phyloP scores from a whole-genome alignment of 2,888 invertebrate genomes.

The Nomada lathburiana region DNA sequence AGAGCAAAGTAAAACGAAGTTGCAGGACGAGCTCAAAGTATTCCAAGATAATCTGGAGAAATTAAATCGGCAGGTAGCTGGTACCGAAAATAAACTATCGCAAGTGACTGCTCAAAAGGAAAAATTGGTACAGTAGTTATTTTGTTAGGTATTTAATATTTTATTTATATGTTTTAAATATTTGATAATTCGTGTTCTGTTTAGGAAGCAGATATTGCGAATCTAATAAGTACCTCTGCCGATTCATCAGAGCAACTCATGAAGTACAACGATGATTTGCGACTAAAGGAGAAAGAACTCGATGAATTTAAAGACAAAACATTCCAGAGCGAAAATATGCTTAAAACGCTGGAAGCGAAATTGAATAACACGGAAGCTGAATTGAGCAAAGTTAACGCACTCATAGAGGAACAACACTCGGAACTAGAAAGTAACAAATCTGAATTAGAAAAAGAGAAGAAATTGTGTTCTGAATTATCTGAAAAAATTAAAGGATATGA shows the following conservation, averaged over 20 bases:
- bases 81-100: constrained; percentile 86
- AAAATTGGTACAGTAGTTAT: constrained; percentile 83
- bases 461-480: constrained; percentile 61
- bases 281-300: constrained; percentile 81
- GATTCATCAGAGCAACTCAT: constrained; percentile 85
- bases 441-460: constrained; percentile 66
- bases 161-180: background rate
- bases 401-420: constrained; percentile 64
- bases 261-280: constrained; percentile 82
- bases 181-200: constrained; percentile 21
- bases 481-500: constrained; percentile 62
- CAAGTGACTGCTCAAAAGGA: constrained; percentile 87
- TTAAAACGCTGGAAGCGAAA: constrained; percentile 72
- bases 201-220: constrained; percentile 86
- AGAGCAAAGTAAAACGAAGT: constrained; percentile 78
- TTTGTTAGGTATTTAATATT: background rate
- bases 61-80: constrained; percentile 86
- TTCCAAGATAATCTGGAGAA: constrained; percentile 82
- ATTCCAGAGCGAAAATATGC: constrained; percentile 70
- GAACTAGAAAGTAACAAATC: constrained; percentile 70
- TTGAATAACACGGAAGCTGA: constrained; percentile 65
- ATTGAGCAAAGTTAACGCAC: constrained; percentile 61
- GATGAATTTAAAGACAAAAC: constrained; percentile 69
- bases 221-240: constrained; percentile 87
- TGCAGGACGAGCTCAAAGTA: constrained; percentile 78